Percentiles rank a stretch among this genome's conserved stretches.
These are phyloP conservation scores for Mormyrops attenuatus DNA, from an alignment of 2,797 vertebrate species.

Conservation along the genomic window DNA sequence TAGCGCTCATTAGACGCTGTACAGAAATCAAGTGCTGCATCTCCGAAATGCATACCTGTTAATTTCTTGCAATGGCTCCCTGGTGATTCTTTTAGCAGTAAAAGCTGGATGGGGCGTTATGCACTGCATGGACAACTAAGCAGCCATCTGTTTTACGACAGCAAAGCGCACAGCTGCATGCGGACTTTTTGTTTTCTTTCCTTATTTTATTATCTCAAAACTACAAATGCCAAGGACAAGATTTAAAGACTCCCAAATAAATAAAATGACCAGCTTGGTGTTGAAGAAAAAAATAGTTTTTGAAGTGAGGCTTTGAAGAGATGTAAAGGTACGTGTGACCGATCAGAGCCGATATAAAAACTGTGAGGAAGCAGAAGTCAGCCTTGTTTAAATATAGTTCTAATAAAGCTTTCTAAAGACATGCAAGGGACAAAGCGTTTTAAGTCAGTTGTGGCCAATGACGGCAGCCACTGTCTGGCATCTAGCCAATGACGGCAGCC, in stretches of 20 bases:
- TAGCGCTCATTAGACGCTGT: not conserved
- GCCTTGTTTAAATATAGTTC: not conserved
- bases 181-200: not conserved
- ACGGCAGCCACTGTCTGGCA: not conserved
- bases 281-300: not conserved
- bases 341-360: not conserved
- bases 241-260: not conserved
- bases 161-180: not conserved
- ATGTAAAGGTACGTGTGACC: not conserved
- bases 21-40: not conserved
- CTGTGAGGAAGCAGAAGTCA: not conserved
- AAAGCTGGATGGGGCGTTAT: not conserved
- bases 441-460: not conserved
- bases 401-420: not conserved
- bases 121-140: conserved; percentile 4
- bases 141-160: conserved; percentile 14
- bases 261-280: not conserved
- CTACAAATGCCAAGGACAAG: not conserved
- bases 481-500: not conserved
- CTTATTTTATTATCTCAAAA: not conserved
- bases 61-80: not conserved
- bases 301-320: not conserved
- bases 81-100: not conserved
- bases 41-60: not conserved
- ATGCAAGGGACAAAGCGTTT: not conserved